These are phyloP conservation scores for Sarcophaga caerulescens DNA, from an alignment of 2,888 invertebrate genomes.

Conservation along the genomic window DNA sequence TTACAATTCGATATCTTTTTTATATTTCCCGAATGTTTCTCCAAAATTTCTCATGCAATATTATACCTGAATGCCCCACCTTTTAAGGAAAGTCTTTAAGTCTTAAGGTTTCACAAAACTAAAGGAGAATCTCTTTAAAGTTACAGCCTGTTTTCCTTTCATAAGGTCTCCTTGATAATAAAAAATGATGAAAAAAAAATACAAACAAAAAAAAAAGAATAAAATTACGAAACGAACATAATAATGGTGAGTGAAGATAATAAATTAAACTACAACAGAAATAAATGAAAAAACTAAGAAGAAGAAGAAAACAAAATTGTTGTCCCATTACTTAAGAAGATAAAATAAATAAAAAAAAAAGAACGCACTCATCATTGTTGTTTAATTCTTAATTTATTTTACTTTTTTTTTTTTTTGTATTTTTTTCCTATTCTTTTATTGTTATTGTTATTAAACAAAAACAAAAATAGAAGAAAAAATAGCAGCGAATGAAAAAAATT, in stretches of 20 bases:
- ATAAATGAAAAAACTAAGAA: neutral
- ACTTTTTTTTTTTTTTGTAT: no score
- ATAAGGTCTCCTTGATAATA: neutral
- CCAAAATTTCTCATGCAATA: no score
- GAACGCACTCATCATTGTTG: neutral
- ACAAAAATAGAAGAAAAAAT: neutral
- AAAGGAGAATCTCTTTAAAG: neutral
- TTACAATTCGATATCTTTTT: no score
- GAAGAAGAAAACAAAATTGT: neutral
- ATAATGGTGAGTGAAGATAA: neutral
- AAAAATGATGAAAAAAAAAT: neutral
- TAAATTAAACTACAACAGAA: neutral
- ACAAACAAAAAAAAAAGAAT: no score
- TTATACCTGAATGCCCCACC: no score
- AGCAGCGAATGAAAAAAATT: no score
- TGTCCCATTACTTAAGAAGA: neutral
- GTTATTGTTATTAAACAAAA: neutral
- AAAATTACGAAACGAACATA: neutral
- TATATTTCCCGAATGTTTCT: no score
- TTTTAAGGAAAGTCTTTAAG: no score
- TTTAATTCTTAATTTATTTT: neutral
- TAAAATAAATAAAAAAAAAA: neutral
- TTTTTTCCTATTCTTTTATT: neutral
- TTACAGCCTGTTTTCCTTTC: neutral
- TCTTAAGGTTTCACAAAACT: no score